These are phyloP conservation scores for Ceryle rudis DNA, from an alignment of 2,797 vertebrate genomes.

Conservation along the genomic window DNA sequence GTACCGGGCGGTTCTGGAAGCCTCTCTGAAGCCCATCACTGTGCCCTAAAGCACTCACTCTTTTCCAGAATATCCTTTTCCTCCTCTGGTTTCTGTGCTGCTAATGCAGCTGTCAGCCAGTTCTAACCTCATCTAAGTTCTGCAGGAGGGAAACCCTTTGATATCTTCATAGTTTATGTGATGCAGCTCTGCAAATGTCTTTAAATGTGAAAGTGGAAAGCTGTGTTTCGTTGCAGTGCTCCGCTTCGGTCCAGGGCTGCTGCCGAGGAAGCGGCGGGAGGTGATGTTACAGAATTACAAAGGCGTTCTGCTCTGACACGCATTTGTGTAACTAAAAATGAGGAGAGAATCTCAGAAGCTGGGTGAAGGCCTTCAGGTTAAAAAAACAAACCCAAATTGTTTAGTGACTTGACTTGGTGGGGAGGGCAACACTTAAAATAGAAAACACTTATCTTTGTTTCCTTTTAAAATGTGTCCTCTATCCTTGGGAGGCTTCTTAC, in stretches of 20 bases:
- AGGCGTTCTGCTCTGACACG: not conserved
- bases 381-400: not conserved
- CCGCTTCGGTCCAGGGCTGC: not conserved
- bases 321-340: not conserved
- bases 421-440: not conserved
- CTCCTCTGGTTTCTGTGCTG: not conserved
- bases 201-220: not conserved
- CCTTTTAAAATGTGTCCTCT: not conserved
- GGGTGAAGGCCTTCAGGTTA: not conserved
- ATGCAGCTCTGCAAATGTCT: not conserved
- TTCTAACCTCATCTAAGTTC: not conserved
- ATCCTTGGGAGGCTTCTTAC: not conserved
- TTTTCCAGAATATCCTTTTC: not conserved
- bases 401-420: not conserved
- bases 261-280: not conserved
- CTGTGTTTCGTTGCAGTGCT: fast-evolving
- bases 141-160: not conserved
- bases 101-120: not conserved
- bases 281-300: not conserved
- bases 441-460: not conserved
- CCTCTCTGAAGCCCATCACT: not conserved
- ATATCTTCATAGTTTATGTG: too few species aligned
- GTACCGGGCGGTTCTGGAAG: not conserved
- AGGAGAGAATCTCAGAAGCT: not conserved
- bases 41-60: fast-evolving